A percentile compares a stretch with the other conserved stretches of the same genome.
These are phyloP conservation scores for Semotilus atromaculatus DNA, from an alignment of 2,797 vertebrate genomes.

Conservation along the genomic window DNA sequence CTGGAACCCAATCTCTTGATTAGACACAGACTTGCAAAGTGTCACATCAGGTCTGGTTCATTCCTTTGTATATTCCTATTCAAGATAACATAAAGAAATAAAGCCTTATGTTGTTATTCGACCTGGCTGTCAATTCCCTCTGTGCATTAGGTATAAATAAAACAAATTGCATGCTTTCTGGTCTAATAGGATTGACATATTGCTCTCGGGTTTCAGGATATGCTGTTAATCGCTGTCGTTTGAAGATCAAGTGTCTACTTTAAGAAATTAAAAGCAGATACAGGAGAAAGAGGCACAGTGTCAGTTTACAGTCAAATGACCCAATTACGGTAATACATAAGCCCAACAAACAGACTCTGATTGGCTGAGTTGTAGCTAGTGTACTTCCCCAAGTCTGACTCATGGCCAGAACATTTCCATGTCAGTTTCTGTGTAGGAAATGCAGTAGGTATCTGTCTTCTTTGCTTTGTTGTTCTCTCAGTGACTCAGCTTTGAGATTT, in stretches of 20 bases:
- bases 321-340: constrained; percentile 55
- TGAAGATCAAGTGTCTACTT: constrained; percentile 66
- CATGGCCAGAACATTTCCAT: constrained; percentile 41
- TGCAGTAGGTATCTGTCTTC: constrained; percentile 24
- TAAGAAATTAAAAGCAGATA: constrained; percentile 68
- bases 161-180: constrained; percentile 59
- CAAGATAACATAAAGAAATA: constrained; percentile 2
- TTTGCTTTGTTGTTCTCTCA: neutral
- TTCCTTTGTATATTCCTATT: neutral
- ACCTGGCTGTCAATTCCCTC: constrained; percentile 48
- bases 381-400: constrained; percentile 51
- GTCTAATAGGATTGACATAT: constrained; percentile 61
- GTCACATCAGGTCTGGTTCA: constrained; percentile 8
- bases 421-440: neutral
- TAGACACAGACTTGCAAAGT: constrained; percentile 30
- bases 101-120: constrained; percentile 39
- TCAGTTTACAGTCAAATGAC: constrained; percentile 55
- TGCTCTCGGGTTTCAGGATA: constrained; percentile 67
- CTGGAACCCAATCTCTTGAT: constrained; percentile 51
- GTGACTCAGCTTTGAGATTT: neutral
- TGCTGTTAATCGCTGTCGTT: constrained; percentile 59
- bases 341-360: constrained; percentile 43
- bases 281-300: constrained; percentile 48
- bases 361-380: constrained; percentile 50
- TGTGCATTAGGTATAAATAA: constrained; percentile 56